Evolutionary conservation across 2,797 vertebrate genomes (phyloP), one percentile per base, ranked within the genome.

Genomic region (Tiaroga cobitis): DNA sequence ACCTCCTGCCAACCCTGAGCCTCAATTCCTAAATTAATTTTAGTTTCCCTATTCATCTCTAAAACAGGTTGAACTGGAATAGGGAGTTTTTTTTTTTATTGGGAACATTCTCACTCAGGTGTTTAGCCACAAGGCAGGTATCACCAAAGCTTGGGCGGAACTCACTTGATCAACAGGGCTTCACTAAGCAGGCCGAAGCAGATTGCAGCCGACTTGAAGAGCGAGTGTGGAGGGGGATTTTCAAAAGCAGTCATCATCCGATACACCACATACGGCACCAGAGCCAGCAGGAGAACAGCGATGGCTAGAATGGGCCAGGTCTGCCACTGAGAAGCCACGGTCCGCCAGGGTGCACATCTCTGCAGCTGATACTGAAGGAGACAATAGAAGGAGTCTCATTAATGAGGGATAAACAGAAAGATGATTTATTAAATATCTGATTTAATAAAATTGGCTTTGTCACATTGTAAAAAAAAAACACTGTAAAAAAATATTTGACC

Each of bases 161-260:
- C 93, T 95, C 89, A 90, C 92, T 93, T 91, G 85, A 94, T 85
- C 39, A 92, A 89, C 82, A 96, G 92, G 82, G 93, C 91, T 83
- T 93, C 91, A 1, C 91, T 65, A 49, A 92, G 51, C 11, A 88
- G 1, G 8, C 91, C 84, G 4, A 93, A 95, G 56, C 90, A 90
- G 86, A 90, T 68, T 1, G 94, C 92, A 61, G 91, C 94, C 80
- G 92, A 7, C 61, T 91, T 91, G 84, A 93, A 92, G 72, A 89
- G 1, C 7, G 41, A 8, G 37, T 90, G 90, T 41, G 93, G 92
- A 18, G 91, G 88, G 21, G 91, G 86, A 86, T 88, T 87, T 70
- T 80, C 43, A 79, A 96, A 94, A 81, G 90, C 88, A 0, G 61
- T 91, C 70, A 85, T 91, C 91, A 92, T 89, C 78, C 81, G 83